phyloP scores from a whole-genome alignment of 1,140 invertebrate species.

The Metopolophium dirhodum region DNA sequence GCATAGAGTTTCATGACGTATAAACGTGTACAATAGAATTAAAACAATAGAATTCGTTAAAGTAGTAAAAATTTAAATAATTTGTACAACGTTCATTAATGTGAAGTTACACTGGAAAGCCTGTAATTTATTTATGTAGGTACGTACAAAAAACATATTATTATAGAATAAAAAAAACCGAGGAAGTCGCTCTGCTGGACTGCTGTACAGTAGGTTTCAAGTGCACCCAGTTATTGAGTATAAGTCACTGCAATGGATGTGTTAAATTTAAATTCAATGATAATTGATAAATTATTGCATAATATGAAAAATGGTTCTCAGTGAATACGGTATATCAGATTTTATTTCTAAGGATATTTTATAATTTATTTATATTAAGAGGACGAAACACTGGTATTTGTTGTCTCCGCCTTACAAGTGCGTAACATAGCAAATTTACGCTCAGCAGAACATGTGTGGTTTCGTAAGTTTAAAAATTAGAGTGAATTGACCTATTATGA shows the following conservation, averaged over 20 bases:
- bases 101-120: background rate
- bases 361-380: too few species aligned
- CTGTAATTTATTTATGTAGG: background rate
- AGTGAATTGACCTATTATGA: too few species aligned
- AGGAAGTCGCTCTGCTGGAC: background rate
- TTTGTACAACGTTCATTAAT: background rate
- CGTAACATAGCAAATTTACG: too few species aligned
- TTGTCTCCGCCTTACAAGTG: too few species aligned
- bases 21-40: background rate
- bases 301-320: background rate
- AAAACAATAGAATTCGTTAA: background rate
- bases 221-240: background rate
- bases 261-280: background rate
- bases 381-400: too few species aligned
- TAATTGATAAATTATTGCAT: background rate
- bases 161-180: background rate
- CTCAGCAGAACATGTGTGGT: too few species aligned
- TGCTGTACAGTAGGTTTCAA: background rate
- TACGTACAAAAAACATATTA: background rate
- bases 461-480: too few species aligned
- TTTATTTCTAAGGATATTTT: too few species aligned
- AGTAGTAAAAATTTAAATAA: background rate
- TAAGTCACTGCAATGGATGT: background rate
- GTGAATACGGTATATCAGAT: too few species aligned
- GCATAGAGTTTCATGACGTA: background rate